Percentiles rank a stretch among this genome's conserved stretches.
These are phyloP conservation scores for Synanthedon myopaeformis DNA, from an alignment of 2,888 invertebrate genomes.

Conservation along the genomic window DNA sequence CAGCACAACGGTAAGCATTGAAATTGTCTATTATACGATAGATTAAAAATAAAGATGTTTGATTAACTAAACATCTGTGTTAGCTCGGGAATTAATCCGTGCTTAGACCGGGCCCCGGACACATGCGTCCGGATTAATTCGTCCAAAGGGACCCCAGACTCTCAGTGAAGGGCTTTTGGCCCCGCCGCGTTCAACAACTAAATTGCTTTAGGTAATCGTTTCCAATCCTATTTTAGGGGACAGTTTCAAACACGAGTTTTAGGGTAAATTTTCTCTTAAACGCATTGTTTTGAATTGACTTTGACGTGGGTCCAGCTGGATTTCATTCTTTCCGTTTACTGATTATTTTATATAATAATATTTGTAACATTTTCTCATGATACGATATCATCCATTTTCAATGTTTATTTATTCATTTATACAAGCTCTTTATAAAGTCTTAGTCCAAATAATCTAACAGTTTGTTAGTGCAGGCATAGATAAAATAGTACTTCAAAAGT, in stretches of 20 bases:
- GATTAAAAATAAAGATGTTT: too few species aligned
- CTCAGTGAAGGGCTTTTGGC: slow-evolving; percentile 3
- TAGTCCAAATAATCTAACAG: too few species aligned
- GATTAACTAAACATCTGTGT: background rate
- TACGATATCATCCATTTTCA: too few species aligned
- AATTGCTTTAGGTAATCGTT: slow-evolving; percentile 5
- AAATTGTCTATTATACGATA: too few species aligned
- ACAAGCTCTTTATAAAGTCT: too few species aligned
- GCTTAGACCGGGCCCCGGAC: background rate
- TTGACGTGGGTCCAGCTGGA: background rate
- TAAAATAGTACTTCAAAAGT: too few species aligned
- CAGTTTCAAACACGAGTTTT: background rate
- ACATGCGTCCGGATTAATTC: slow-evolving; percentile 7
- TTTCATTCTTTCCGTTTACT: background rate
- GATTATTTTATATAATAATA: background rate
- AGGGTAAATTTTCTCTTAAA: background rate
- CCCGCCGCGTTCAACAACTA: slow-evolving; percentile 5
- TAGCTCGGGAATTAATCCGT: background rate
- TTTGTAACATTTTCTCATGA: too few species aligned
- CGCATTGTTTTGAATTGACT: background rate
- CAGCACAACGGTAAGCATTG: too few species aligned
- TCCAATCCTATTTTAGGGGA: background rate
- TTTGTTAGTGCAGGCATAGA: too few species aligned
- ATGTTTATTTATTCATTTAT: too few species aligned
- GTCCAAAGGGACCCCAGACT: slow-evolving; percentile 4